These are phyloP conservation scores for Abrostola tripartita DNA, from an alignment of 2,888 invertebrate genomes.

Conservation along the genomic window DNA sequence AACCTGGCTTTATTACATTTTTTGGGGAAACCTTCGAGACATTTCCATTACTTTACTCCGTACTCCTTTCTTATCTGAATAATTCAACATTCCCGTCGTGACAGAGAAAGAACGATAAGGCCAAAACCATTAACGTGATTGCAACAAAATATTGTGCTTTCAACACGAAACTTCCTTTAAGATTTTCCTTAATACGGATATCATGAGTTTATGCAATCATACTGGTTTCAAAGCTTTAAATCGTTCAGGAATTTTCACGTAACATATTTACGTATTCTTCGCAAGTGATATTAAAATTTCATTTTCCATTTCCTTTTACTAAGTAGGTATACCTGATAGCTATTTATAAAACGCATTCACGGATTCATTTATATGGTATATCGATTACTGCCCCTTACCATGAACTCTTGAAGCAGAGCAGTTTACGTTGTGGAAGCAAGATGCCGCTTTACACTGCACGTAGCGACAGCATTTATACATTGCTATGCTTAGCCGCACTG, in stretches of 20 bases:
- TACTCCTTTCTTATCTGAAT: constrained; percentile 68
- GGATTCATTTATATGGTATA: too few relatives aligned
- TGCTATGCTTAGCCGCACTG: too few relatives aligned
- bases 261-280: too few relatives aligned
- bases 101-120: constrained; percentile 63
- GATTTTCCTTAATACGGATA: constrained; percentile 9
- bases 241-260: not conserved
- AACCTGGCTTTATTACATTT: constrained; percentile 64
- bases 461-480: too few relatives aligned
- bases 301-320: too few relatives aligned
- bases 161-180: constrained; percentile 39
- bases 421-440: too few relatives aligned
- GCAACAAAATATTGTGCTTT: constrained; percentile 64
- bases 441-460: too few relatives aligned
- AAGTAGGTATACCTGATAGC: too few relatives aligned
- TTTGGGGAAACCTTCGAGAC: constrained; percentile 63
- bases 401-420: too few relatives aligned
- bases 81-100: constrained; percentile 67
- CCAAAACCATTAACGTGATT: constrained; percentile 70
- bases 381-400: too few relatives aligned
- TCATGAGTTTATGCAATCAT: constrained; percentile 7
- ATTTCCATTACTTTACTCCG: constrained; percentile 71
- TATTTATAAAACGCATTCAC: too few relatives aligned
- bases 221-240: not conserved
- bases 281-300: too few relatives aligned